A percentile compares a stretch with the other conserved stretches of the same genome.
Conservation (phyloP, 2,888 invertebrate genomes). For the Acanthosepion esculentum region DNA sequence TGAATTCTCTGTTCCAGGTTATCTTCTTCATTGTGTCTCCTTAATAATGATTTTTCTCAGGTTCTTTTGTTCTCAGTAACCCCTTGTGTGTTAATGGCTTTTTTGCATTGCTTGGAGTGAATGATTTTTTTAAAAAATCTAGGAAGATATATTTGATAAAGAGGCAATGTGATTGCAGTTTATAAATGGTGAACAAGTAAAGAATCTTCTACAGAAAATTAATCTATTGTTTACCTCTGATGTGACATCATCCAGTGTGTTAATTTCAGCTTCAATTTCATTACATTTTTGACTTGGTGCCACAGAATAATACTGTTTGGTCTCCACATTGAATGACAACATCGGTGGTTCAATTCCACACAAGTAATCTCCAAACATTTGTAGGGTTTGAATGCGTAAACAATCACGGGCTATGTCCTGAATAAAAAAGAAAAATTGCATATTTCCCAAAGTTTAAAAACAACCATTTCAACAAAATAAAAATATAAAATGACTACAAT, state of each 20-base stretch:
- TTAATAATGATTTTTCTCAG: too few species aligned
- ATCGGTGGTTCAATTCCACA: slow-evolving; percentile 92
- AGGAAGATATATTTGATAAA: not conserved
- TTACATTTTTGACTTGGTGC: slow-evolving; percentile 63
- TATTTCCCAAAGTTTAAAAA: not conserved
- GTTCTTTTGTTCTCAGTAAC: too few species aligned
- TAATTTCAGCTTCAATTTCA: slow-evolving; percentile 54
- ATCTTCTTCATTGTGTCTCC: too few species aligned
- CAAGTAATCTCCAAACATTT: slow-evolving; percentile 88
- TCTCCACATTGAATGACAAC: slow-evolving; percentile 78
- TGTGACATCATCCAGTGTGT: slow-evolving; percentile 72
- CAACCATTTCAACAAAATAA: not conserved
- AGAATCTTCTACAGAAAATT: not conserved
- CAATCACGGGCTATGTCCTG: slow-evolving; percentile 84
- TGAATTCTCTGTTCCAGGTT: too few species aligned
- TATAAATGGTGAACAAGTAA: not conserved
- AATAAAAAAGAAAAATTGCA: slow-evolving; percentile 46
- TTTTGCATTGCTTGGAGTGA: too few species aligned
- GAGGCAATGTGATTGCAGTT: not conserved
- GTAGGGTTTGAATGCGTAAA: slow-evolving; percentile 83
- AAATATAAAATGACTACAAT: not conserved
- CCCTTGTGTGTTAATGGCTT: too few species aligned
- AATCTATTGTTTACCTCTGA: slow-evolving; percentile 50
- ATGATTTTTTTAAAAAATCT: too few species aligned
- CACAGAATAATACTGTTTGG: slow-evolving; percentile 68